Evolutionary conservation across 2,113 vertebrate genomes (phyloP), one percentile per base, ranked within the genome.

Genomic region (Oostethus manadensis): DNA sequence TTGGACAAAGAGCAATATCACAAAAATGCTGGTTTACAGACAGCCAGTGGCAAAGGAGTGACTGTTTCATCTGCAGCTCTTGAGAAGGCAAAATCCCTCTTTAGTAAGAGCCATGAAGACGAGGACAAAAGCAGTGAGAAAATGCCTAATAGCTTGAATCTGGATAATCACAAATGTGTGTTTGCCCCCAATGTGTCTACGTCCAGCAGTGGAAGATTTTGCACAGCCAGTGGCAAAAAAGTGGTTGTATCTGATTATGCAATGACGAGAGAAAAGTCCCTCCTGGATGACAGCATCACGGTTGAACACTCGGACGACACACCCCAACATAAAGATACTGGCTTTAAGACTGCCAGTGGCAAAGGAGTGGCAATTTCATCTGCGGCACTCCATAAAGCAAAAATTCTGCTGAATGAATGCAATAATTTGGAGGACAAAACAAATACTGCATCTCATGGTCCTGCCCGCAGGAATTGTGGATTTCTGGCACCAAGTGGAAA

Each of bases 401-500:
- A 9, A 4, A 16, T 10, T 17, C 23, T 3, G 22, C 50, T 17
- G 10, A 29, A 2, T 1, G 45, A 46, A 16, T 46, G n/a, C 67
- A 85, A 89, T 71, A 11, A 20, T 42, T 16, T 18, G 16, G 66
- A 66, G 4, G 58, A 74, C 56, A 17, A 51, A 58, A 26, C 58
- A 4, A 0, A 9, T 11, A 15, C 8, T 47, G 58, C 50, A 17
- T 40, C 21, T 38, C 45, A 40, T 20, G 18, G 4, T 33, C 57
- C n/a, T 17, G n/a, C 60, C 57, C 16, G 48, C 59, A 60, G 66
- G 49, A 72, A 65, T 57, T 67, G 66, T 69, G 90, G 88, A 17
- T 93, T 94, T 84, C 89, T 70, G 68, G 89, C 91, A 65, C 92
- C 90, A 68, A 90, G 88, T 79, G 91, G 89, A 60, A 93, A 92